Evolutionary conservation across 2,888 invertebrate genomes (phyloP), one percentile per base, ranked within the genome.

Genomic region (Tribolium freemani): DNA sequence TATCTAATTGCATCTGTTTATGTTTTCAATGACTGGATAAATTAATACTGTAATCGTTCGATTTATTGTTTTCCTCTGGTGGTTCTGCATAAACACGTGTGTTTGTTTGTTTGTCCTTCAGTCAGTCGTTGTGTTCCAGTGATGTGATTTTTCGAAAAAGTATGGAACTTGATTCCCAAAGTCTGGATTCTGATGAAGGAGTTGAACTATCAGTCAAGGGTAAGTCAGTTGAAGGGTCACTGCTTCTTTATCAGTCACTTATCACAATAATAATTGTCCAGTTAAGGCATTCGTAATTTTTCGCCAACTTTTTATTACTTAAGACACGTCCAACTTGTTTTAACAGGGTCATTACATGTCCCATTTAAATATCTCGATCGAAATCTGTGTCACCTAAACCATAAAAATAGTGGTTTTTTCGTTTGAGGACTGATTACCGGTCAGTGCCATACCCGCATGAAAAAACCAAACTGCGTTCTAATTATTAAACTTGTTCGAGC

Each of bases 131-230:
- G 63, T 57, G 57, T 72, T 57, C 48, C 53, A 66, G 71, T 75
- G 73, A 75, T 72, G 63, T 71, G 38, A 73, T 60, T 74, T 73
- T 51, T 45, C 48, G 30, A 69, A 71, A 64, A 73, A 83, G 77
- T 76, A 84, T 84, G 84, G 83, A 84, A 80, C 79, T 80, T 76
- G 84, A 84, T 82, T 79, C 78, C 75, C 79, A 81, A 76, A 83
- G 82, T 77, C 80, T 80, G 74, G 82, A 82, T 79, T 83, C 84
- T 61, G 83, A 84, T 78, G 84, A 83, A 79, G 83, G 80, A 74
- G 81, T 80, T 72, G 83, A 83, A 77, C 75, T 83, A 74, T 80
- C 82, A 69, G 73, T 79, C 54, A 79, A 78, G 75, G 83, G 83
- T 83, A 78, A 77, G 76, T 66, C 38, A 10, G 20, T 38, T 54